Conservation (phyloP, 2,797 vertebrate genomes). For the Apodemus agrarius region DNA sequence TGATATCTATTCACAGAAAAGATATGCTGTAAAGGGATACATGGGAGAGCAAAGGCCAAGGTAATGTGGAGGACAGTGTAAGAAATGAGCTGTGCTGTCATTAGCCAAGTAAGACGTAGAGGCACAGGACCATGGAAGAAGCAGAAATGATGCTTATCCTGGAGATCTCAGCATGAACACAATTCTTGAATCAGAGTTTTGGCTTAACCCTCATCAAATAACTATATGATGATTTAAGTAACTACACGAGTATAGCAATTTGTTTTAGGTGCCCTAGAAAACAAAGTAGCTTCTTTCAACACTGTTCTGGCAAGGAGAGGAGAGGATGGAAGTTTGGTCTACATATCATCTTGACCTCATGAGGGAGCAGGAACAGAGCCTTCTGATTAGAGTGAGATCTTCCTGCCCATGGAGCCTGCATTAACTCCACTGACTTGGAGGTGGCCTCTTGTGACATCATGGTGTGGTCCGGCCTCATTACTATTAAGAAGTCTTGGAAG, state of each 20-base stretch:
- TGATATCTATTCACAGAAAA: background rate
- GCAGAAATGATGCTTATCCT: background rate
- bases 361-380: fast-evolving
- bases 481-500: background rate
- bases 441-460: background rate
- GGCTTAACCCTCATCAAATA: background rate
- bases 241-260: background rate
- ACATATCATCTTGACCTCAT: background rate
- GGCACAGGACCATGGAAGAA: background rate
- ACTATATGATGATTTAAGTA: background rate
- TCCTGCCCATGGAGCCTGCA: background rate
- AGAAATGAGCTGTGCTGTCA: no score
- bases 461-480: no score
- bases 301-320: background rate
- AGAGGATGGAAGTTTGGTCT: fast-evolving
- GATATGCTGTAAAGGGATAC: background rate
- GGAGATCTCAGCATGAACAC: background rate
- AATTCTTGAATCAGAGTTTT: background rate
- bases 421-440: background rate
- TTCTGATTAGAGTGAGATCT: background rate
- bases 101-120: background rate
- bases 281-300: background rate
- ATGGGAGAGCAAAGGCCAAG: background rate
- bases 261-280: background rate
- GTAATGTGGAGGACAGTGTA: background rate